These are phyloP conservation scores for Gymnarchus niloticus DNA, from an alignment of 2,113 vertebrate species.

Conservation along the genomic window DNA sequence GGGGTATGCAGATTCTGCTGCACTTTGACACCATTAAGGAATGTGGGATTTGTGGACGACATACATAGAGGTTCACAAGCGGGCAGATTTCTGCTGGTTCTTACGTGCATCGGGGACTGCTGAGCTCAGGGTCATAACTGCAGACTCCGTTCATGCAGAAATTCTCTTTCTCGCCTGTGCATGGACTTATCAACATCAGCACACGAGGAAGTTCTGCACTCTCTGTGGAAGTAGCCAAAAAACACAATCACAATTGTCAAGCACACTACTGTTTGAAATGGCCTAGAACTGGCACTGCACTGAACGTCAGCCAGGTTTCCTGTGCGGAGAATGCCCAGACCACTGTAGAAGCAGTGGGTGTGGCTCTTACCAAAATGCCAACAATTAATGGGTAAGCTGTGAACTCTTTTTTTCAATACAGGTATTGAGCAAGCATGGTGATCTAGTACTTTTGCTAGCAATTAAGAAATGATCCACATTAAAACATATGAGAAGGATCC, in stretches of 20 bases:
- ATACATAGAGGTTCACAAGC: neutral
- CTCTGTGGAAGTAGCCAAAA: slow-evolving; percentile 32
- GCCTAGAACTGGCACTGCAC: too few species aligned
- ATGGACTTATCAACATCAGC: slow-evolving; percentile 33
- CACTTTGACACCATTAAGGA: neutral
- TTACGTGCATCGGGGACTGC: slow-evolving; percentile 55
- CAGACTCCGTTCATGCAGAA: slow-evolving; percentile 57
- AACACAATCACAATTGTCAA: neutral
- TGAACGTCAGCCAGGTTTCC: neutral
- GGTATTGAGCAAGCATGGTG: too few species aligned
- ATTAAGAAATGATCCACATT: neutral
- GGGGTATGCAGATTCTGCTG: neutral
- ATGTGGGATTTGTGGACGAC: neutral
- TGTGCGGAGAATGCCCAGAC: neutral
- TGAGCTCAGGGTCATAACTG: slow-evolving; percentile 49
- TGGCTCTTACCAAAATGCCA: neutral
- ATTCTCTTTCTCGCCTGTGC: slow-evolving; percentile 29
- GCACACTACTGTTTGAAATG: neutral
- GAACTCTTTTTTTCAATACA: too few species aligned
- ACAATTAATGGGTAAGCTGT: too few species aligned
- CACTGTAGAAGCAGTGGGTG: neutral
- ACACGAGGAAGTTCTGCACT: slow-evolving; percentile 28
- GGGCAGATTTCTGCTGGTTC: slow-evolving; percentile 31
- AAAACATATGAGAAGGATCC: neutral
- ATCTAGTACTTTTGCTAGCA: too few species aligned